A percentile compares a stretch with the other conserved stretches of the same genome.
phyloP scores from a whole-genome alignment of 2,113 vertebrate genomes.

The Myotis brandtii region DNA sequence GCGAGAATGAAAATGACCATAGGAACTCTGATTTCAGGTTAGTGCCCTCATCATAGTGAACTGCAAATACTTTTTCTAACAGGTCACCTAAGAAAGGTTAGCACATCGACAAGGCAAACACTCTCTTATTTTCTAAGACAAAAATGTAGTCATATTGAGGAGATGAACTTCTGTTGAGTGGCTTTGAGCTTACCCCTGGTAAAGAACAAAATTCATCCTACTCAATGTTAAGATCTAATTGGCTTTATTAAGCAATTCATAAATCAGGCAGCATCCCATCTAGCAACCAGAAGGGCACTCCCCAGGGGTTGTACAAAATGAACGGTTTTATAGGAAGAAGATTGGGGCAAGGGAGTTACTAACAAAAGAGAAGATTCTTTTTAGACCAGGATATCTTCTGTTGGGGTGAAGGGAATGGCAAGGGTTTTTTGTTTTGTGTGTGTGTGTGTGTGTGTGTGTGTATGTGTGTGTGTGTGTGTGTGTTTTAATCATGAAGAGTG shows the following conservation, averaged over 20 bases:
- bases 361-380: neutral
- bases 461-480: too few species aligned
- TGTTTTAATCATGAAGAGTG: neutral
- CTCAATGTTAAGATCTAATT: neutral
- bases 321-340: neutral
- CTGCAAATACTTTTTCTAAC: neutral
- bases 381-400: neutral
- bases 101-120: neutral
- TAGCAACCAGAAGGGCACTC: neutral
- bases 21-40: neutral
- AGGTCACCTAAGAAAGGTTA: neutral
- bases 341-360: neutral
- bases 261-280: neutral
- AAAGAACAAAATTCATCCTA: neutral
- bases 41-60: neutral
- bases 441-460: neutral
- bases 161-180: neutral
- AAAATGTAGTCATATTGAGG: neutral
- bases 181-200: neutral
- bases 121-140: neutral
- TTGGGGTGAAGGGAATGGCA: too few species aligned
- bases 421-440: neutral
- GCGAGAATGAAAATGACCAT: neutral
- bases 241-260: neutral
- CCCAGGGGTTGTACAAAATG: neutral